phyloP scores from a whole-genome alignment of 1,140 invertebrate genomes.

The Drosophila guanche region DNA sequence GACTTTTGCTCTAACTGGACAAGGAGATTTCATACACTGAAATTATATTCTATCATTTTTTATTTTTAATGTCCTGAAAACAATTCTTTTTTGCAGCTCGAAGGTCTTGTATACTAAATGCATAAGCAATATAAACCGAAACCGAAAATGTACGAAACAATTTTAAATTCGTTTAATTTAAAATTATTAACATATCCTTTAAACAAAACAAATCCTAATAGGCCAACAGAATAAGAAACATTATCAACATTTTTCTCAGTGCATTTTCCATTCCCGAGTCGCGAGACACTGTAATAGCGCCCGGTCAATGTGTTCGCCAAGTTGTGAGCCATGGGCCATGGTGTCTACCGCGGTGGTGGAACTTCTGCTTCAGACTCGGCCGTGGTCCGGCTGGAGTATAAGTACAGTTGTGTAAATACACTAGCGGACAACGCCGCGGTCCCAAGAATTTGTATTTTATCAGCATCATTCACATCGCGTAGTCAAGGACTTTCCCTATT shows the following conservation, averaged over 20 bases:
- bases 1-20: conserved; percentile 82
- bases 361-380: conserved; percentile 58
- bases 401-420: conserved; percentile 81
- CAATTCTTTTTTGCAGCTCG: too few relatives aligned
- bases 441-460: conserved; percentile 83
- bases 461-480: conserved; percentile 80
- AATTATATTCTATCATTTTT: not conserved
- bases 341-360: conserved; percentile 56
- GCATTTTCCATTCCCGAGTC: conserved; percentile 47
- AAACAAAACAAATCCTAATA: too few relatives aligned
- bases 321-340: conserved; percentile 57
- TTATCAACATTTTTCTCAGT: conserved; percentile 23
- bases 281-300: conserved; percentile 59
- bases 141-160: too few relatives aligned
- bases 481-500: conserved; percentile 83
- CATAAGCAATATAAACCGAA: not conserved
- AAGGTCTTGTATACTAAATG: too few relatives aligned
- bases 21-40: conserved; percentile 74
- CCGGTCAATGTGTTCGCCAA: conserved; percentile 68
- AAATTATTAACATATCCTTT: not conserved
- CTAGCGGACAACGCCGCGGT: conserved; percentile 76
- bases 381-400: conserved; percentile 70
- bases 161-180: not conserved
- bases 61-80: too few relatives aligned
- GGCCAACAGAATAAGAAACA: too few relatives aligned